phyloP scores from a whole-genome alignment of 2,113 vertebrate species.

The Hoplias malabaricus region DNA sequence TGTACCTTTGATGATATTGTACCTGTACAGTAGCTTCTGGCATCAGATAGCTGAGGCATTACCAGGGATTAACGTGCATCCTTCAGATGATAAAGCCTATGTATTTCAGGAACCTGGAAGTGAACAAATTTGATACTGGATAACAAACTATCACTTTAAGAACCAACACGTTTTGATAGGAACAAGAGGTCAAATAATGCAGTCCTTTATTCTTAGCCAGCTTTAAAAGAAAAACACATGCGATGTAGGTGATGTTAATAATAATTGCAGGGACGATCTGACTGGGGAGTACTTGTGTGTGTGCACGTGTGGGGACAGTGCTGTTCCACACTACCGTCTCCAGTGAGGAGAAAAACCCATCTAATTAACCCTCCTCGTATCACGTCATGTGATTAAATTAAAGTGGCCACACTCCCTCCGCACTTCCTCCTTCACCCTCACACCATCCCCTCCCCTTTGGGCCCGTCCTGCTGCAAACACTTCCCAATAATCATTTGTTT shows the following conservation, averaged over 20 bases:
- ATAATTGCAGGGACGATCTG: slow-evolving; percentile 73
- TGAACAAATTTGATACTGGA: too few relatives aligned
- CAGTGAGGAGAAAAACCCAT: slow-evolving; percentile 82
- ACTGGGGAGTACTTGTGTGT: slow-evolving; percentile 73
- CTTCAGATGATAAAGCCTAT: too few relatives aligned
- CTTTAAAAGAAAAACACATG: background rate
- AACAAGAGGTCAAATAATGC: slow-evolving; percentile 11
- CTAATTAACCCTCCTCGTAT: slow-evolving; percentile 95
- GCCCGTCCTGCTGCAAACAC: slow-evolving; percentile 86
- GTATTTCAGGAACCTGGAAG: too few relatives aligned
- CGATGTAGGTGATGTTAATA: slow-evolving; percentile 52
- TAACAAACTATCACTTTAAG: too few relatives aligned
- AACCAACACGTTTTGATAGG: background rate
- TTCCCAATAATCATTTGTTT: slow-evolving; percentile 91
- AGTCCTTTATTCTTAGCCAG: background rate
- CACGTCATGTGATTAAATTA: slow-evolving; percentile 93
- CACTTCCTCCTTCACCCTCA: slow-evolving; percentile 73
- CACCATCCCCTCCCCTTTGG: slow-evolving; percentile 75
- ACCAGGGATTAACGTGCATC: too few relatives aligned
- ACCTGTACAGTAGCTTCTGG: too few relatives aligned
- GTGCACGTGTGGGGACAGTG: slow-evolving; percentile 82
- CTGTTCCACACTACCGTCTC: slow-evolving; percentile 64
- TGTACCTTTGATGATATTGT: too few relatives aligned
- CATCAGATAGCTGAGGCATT: too few relatives aligned
- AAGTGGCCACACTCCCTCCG: slow-evolving; percentile 74